phyloP scores from a whole-genome alignment of 2,113 vertebrate species.

The Chloebia gouldiae region DNA sequence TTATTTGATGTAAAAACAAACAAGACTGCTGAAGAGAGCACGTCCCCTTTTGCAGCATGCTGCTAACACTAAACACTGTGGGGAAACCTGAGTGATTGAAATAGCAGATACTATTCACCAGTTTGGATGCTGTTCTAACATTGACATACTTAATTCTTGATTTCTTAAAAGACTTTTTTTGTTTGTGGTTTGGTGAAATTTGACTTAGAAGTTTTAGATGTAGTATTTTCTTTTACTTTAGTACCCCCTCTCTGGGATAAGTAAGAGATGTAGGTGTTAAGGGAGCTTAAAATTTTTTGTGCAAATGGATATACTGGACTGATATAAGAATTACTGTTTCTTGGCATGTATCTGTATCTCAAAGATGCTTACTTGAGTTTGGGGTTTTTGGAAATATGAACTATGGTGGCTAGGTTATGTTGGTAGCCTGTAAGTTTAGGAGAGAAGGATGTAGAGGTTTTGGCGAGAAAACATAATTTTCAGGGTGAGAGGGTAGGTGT shows the following conservation, averaged over 20 bases:
- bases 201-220: neutral
- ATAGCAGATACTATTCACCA: neutral
- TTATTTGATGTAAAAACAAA: conserved; percentile 70
- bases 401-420: neutral
- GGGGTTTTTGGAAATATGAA: neutral
- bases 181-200: neutral
- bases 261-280: neutral
- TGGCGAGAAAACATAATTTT: neutral
- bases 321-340: neutral
- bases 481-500: fast-evolving
- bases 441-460: neutral
- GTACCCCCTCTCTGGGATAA: neutral
- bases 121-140: neutral
- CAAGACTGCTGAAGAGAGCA: conserved; percentile 14
- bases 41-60: neutral
- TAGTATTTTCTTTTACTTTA: neutral
- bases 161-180: neutral
- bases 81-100: neutral
- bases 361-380: neutral
- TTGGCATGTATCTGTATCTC: neutral
- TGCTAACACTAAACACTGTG: neutral
- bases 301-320: neutral
- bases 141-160: neutral
- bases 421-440: neutral
- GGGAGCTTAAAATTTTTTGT: neutral